Evolutionary conservation across 92 coral and sea anemone genomes (phyloP).

Genomic region (Diadumene lineata): DNA sequence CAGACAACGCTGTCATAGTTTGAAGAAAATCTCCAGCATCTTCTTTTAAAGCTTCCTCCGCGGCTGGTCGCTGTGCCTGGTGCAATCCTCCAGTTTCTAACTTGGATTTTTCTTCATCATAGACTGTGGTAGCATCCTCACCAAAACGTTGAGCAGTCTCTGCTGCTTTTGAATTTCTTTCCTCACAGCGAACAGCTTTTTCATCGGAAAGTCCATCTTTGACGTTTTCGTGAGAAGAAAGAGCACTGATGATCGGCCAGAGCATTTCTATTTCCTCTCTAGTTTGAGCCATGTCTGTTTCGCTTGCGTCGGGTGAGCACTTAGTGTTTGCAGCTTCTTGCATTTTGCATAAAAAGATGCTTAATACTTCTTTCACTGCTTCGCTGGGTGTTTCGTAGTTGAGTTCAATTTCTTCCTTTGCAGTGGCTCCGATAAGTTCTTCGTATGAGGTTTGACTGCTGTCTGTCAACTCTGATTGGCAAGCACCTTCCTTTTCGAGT

Average conservation of each 20-base stretch:
- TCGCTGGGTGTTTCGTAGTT: not conserved
- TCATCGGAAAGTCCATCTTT: not conserved
- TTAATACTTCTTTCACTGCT: not conserved
- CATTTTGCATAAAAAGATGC: not conserved
- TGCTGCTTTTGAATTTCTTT: no score
- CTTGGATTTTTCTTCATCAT: not conserved
- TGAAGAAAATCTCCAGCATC: not conserved
- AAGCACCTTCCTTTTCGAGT: not conserved
- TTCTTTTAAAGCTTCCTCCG: not conserved
- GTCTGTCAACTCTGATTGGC: not conserved
- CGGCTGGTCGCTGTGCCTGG: not conserved
- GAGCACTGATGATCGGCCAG: not conserved
- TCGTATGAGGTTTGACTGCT: not conserved
- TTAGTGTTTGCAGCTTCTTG: not conserved
- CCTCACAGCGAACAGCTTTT: not conserved
- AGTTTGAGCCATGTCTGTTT: not conserved
- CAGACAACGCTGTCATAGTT: not conserved
- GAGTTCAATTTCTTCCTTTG: not conserved
- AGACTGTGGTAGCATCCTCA: not conserved
- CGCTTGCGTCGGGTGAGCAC: not conserved
- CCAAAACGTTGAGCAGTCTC: not conserved
- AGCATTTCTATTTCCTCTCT: not conserved
- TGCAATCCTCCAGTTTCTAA: not conserved
- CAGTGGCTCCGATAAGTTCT: not conserved
- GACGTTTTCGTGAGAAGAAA: not conserved